These are phyloP conservation scores for Acipenser oxyrinchus DNA, from an alignment of 2,797 vertebrate species.

Conservation along the genomic window DNA sequence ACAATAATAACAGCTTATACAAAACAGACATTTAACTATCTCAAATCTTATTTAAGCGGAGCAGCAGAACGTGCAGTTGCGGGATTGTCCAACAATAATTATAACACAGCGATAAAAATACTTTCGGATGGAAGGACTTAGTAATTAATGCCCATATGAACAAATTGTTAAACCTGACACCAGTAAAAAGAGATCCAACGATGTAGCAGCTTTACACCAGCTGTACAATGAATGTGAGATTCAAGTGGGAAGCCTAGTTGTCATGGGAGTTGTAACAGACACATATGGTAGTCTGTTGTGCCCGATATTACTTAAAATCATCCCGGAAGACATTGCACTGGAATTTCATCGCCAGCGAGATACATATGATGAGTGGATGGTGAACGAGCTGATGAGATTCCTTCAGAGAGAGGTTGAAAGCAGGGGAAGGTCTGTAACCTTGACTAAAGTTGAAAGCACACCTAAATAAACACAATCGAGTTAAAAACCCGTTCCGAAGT, in stretches of 20 bases:
- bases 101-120: background rate
- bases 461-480: too few relatives aligned
- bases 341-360: too few relatives aligned
- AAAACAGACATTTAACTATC: too few relatives aligned
- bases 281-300: constrained; percentile 2
- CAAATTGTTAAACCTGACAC: constrained; percentile 3
- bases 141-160: constrained; percentile 7
- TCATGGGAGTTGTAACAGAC: background rate
- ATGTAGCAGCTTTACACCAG: background rate
- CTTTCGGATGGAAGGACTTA: constrained; percentile 7
- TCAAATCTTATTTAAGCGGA: background rate
- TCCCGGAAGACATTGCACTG: background rate
- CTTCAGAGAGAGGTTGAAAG: too few relatives aligned
- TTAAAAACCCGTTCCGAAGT: too few relatives aligned
- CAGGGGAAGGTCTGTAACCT: too few relatives aligned
- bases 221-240: background rate
- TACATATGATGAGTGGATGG: too few relatives aligned
- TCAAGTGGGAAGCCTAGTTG: background rate
- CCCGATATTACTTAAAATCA: background rate
- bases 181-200: background rate
- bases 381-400: too few relatives aligned
- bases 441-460: too few relatives aligned
- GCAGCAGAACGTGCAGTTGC: background rate
- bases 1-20: too few relatives aligned
- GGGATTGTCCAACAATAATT: constrained; percentile 1